Evolutionary conservation across 1,140 invertebrate genomes (phyloP).

Genomic region (Rhizoglyphus robini): DNA sequence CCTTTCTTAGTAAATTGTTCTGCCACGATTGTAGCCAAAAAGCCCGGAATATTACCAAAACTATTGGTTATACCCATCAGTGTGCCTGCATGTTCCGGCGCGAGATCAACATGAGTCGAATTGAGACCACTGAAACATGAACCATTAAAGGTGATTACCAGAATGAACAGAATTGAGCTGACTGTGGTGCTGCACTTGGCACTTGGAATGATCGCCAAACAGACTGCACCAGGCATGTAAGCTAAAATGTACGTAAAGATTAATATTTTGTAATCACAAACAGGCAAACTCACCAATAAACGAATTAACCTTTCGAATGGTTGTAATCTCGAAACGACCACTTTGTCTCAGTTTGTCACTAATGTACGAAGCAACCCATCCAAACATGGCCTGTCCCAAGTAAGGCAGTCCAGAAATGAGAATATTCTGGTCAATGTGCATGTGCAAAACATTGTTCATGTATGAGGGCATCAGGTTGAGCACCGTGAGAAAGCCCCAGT

Average conservation of each 20-base stretch:
- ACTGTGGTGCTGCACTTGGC: conserved; percentile 45
- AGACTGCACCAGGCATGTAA: conserved; percentile 49
- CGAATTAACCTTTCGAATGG: conserved; percentile 25
- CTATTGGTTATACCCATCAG: conserved; percentile 32
- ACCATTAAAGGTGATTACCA: conserved; percentile 27
- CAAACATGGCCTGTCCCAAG: conserved; percentile 38
- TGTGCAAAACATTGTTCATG: conserved; percentile 74
- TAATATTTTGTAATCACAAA: not conserved
- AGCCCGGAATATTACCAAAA: conserved; percentile 29
- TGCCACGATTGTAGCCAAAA: conserved; percentile 28
- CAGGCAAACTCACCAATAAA: conserved; percentile 22
- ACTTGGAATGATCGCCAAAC: conserved; percentile 52
- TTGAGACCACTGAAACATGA: conserved; percentile 19
- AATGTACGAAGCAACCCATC: conserved; percentile 36
- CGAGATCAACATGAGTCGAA: conserved; percentile 25
- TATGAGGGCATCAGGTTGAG: conserved; percentile 86
- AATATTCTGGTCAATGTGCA: conserved; percentile 61
- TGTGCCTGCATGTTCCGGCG: conserved; percentile 25
- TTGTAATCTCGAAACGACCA: conserved; percentile 17
- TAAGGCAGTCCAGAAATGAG: conserved; percentile 44
- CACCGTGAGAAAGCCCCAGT: conserved; percentile 88
- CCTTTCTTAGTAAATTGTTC: conserved; percentile 25
- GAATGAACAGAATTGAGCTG: conserved; percentile 16
- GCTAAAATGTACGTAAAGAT: conserved; percentile 22
- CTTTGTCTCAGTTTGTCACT: conserved; percentile 36